Conservation (phyloP, 2,797 vertebrate genomes). For the Schizothorax lantsangensis region DNA sequence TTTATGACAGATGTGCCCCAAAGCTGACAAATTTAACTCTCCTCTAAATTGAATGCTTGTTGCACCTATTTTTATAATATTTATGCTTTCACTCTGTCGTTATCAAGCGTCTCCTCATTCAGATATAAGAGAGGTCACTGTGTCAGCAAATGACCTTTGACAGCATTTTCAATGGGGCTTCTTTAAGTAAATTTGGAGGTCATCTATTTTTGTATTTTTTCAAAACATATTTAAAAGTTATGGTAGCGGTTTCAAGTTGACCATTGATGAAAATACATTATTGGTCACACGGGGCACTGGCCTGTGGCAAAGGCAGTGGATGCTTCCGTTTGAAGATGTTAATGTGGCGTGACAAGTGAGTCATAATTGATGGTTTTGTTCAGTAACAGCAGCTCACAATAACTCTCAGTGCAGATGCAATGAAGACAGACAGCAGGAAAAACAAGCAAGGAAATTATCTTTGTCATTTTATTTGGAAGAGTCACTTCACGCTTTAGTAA, state of each 20-base stretch:
- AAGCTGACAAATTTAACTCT: not conserved
- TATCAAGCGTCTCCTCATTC: not conserved
- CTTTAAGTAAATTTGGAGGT: constrained; percentile 58
- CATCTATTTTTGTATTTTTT: constrained; percentile 69
- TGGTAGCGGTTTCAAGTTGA: constrained; percentile 69
- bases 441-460: constrained; percentile 70
- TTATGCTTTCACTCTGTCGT: not conserved
- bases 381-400: constrained; percentile 64
- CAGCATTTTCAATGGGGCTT: constrained; percentile 33
- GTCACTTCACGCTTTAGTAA: constrained; percentile 64
- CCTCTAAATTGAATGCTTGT: not conserved
- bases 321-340: constrained; percentile 77
- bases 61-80: constrained; percentile 4
- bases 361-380: constrained; percentile 70
- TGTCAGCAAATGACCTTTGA: constrained; percentile 6
- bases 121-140: constrained; percentile 20
- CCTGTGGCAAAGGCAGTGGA: constrained; percentile 73
- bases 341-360: constrained; percentile 73
- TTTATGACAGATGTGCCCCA: constrained; percentile 23
- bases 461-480: constrained; percentile 76
- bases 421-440: constrained; percentile 67
- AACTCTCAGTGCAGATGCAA: constrained; percentile 53
- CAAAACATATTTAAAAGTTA: constrained; percentile 70
- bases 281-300: constrained; percentile 70
- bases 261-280: constrained; percentile 68